Percentiles rank a stretch among this genome's conserved stretches.
These are phyloP conservation scores for Drosophila mercatorum DNA, from an alignment of 2,888 invertebrate species.

Conservation along the genomic window DNA sequence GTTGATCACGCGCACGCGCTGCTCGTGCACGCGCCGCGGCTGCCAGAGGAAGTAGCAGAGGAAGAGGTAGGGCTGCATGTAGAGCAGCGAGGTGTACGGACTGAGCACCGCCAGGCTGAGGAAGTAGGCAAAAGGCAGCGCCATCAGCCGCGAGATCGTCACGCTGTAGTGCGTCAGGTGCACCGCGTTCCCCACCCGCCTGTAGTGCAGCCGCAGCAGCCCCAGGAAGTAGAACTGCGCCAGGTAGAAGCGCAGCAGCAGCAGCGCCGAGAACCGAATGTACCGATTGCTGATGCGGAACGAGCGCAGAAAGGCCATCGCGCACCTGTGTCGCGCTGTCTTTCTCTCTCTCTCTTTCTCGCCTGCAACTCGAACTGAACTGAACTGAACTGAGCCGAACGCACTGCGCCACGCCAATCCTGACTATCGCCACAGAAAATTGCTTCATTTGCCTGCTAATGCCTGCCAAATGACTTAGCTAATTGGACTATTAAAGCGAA, in stretches of 20 bases:
- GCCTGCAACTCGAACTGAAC: neutral
- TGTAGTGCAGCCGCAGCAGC: conserved; percentile 50
- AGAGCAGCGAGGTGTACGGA: conserved; percentile 41
- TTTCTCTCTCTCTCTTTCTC: neutral
- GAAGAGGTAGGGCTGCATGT: conserved; percentile 55
- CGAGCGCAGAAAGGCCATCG: conserved; percentile 42
- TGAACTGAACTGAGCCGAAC: too few species aligned
- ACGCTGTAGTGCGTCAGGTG: conserved; percentile 49
- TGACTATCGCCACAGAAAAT: too few species aligned
- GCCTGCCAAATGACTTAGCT: neutral
- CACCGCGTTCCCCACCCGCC: conserved; percentile 33
- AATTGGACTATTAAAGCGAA: neutral
- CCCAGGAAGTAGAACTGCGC: conserved; percentile 54
- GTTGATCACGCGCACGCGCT: conserved; percentile 41
- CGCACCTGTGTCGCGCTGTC: neutral
- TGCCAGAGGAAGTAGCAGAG: conserved; percentile 53
- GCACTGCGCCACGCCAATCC: too few species aligned
- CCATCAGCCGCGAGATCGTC: conserved; percentile 51
- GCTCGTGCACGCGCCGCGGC: conserved; percentile 28
- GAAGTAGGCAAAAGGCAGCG: conserved; percentile 38
- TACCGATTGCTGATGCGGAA: conserved; percentile 46
- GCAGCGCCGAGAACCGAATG: conserved; percentile 51
- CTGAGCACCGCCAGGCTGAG: conserved; percentile 21
- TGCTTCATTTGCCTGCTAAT: neutral
- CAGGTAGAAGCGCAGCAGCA: conserved; percentile 59